Conservation (phyloP, 2,888 invertebrate species). For the Microlaimidae sp. region DNA sequence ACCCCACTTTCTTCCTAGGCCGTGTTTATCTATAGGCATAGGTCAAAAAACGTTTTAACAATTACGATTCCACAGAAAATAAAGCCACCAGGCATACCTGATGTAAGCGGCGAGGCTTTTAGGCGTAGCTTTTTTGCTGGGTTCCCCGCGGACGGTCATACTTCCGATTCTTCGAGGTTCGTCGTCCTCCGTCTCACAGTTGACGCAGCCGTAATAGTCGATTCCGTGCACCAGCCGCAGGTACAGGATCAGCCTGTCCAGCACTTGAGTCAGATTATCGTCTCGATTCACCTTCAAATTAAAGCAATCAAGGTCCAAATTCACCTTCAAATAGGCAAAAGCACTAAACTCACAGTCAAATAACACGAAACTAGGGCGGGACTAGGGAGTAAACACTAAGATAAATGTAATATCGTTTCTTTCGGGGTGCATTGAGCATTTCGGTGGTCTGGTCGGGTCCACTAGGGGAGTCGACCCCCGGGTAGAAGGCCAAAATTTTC, state of each 20-base stretch:
- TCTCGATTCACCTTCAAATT: constrained; percentile 13
- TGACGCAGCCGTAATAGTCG: constrained; percentile 65
- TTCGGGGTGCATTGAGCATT: too few species aligned
- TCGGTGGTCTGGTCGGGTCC: too few species aligned
- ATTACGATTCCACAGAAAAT: too few species aligned
- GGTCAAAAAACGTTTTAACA: too few species aligned
- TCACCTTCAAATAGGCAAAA: not conserved
- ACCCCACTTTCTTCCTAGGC: too few species aligned
- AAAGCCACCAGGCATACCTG: not conserved
- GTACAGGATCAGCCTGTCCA: constrained; percentile 67
- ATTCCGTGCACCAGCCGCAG: constrained; percentile 86
- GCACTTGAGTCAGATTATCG: constrained; percentile 25
- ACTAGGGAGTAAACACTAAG: too few species aligned
- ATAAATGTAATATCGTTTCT: too few species aligned
- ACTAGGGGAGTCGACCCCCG: too few species aligned
- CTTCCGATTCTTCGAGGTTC: constrained; percentile 15
- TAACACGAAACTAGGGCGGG: too few species aligned
- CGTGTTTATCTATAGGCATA: too few species aligned
- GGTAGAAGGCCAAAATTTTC: too few species aligned
- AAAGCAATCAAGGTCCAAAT: not conserved
- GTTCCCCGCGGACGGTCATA: constrained; percentile 12
- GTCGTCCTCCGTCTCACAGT: constrained; percentile 6
- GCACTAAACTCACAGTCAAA: too few species aligned
- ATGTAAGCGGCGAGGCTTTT: constrained; percentile 14
- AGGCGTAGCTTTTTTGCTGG: constrained; percentile 12